A percentile compares a stretch with the other conserved stretches of the same genome.
These are phyloP conservation scores for Melikaiella ostensackeni DNA, from an alignment of 2,888 invertebrate species.

Conservation along the genomic window DNA sequence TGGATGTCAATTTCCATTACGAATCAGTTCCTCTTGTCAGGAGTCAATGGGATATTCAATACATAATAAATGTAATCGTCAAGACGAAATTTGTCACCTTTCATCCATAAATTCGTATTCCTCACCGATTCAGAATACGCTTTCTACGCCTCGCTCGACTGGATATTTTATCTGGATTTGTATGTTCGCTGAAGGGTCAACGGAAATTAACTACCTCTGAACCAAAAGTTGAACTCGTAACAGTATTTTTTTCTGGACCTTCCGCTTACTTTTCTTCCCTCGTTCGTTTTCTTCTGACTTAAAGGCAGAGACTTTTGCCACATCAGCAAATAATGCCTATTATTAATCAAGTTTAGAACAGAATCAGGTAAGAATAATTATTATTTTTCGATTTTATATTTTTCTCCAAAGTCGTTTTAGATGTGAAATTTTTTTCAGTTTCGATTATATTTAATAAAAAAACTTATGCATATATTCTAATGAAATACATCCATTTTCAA, in stretches of 20 bases:
- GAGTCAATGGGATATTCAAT: slow-evolving; percentile 4
- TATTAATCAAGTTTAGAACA: too few species aligned
- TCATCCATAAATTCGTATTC: slow-evolving; percentile 20
- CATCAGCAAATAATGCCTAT: too few species aligned
- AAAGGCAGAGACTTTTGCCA: background rate
- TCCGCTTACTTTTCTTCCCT: background rate
- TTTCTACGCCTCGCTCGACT: background rate
- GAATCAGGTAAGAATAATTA: too few species aligned
- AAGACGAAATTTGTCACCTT: slow-evolving; percentile 5
- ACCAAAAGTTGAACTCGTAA: background rate
- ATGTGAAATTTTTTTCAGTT: too few species aligned
- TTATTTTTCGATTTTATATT: too few species aligned
- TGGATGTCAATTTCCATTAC: slow-evolving; percentile 21
- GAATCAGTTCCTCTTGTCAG: slow-evolving; percentile 20
- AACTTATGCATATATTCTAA: too few species aligned
- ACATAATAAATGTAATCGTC: slow-evolving; percentile 25
- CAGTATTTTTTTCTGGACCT: background rate
- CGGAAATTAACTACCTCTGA: background rate
- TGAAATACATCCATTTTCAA: too few species aligned
- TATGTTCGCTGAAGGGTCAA: background rate
- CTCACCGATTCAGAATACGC: background rate
- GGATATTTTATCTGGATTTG: slow-evolving; percentile 2
- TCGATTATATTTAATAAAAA: too few species aligned
- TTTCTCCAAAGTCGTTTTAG: too few species aligned
- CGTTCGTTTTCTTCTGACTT: background rate